phyloP scores from a whole-genome alignment of 2,113 vertebrate genomes.

The Nothocercus julius region DNA sequence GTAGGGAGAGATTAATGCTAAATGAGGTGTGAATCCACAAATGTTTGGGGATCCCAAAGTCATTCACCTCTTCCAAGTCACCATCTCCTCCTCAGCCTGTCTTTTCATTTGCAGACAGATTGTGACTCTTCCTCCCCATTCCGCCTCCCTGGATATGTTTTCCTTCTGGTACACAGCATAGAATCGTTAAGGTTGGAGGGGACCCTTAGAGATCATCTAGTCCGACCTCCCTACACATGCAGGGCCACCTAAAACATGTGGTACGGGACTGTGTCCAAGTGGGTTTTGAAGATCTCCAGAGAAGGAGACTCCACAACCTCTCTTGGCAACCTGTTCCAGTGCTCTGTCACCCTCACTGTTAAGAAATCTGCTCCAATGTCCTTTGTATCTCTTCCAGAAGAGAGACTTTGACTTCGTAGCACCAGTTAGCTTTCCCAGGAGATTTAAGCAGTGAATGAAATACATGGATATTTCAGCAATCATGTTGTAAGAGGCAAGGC shows the following conservation, averaged over 20 bases:
- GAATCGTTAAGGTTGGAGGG: too few species aligned
- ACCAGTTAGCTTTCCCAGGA: neutral
- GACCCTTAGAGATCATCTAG: too few species aligned
- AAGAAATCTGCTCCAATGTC: neutral
- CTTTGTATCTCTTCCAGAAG: neutral
- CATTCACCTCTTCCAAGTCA: neutral
- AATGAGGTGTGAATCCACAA: slow-evolving; percentile 42
- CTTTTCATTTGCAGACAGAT: neutral
- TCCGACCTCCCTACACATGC: too few species aligned
- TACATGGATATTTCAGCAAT: neutral
- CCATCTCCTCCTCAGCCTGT: neutral
- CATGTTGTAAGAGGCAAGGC: neutral
- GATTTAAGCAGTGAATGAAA: neutral
- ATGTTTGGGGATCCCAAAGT: neutral
- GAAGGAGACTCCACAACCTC: too few species aligned
- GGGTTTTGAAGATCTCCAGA: too few species aligned
- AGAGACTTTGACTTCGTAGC: neutral
- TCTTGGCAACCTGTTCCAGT: too few species aligned
- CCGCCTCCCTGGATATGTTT: neutral
- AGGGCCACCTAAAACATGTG: too few species aligned
- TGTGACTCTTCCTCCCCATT: neutral
- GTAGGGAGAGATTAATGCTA: slow-evolving; percentile 40
- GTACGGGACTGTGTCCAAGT: too few species aligned
- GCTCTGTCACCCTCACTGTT: too few species aligned
- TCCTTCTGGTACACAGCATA: neutral